These are phyloP conservation scores for Pipistrellus nathusii DNA, from an alignment of 2,797 vertebrate genomes.

Conservation along the genomic window DNA sequence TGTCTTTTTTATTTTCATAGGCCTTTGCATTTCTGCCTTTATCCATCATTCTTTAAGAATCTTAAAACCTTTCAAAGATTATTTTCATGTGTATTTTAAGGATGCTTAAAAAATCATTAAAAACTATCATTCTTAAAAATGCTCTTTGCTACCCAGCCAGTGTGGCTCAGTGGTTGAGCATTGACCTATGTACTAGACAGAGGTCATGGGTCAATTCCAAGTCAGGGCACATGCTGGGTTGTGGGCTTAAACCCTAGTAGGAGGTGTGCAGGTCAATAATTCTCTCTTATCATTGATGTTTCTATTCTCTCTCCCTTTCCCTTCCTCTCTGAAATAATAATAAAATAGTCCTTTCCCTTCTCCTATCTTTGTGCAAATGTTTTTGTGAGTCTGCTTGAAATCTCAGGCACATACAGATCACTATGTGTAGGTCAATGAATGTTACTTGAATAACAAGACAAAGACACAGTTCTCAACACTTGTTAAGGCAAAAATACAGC, in stretches of 20 bases:
- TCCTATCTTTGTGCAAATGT: not conserved
- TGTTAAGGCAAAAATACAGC: slow-evolving; percentile 50
- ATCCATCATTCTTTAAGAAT: not conserved
- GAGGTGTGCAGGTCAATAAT: too few species aligned
- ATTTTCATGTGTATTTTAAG: slow-evolving; percentile 21
- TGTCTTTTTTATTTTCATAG: not conserved
- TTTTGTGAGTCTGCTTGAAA: slow-evolving; percentile 59
- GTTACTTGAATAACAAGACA: slow-evolving; percentile 24
- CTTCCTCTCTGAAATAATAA: too few species aligned
- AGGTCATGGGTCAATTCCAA: too few species aligned
- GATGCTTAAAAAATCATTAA: slow-evolving; percentile 29
- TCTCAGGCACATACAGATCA: slow-evolving; percentile 37
- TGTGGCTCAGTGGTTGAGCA: too few species aligned
- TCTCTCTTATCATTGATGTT: too few species aligned
- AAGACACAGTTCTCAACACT: slow-evolving; percentile 54
- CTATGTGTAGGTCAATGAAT: slow-evolving; percentile 31
- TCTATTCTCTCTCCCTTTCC: too few species aligned
- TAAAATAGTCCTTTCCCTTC: not conserved
- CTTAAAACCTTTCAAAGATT: slow-evolving; percentile 15
- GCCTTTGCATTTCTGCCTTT: not conserved
- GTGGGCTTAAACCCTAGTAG: too few species aligned
- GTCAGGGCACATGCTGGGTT: too few species aligned
- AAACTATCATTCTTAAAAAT: not conserved
- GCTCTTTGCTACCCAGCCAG: not conserved
- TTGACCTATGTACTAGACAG: too few species aligned